phyloP scores from a whole-genome alignment of 2,113 vertebrate genomes.

The Oncorhynchus kisutch region DNA sequence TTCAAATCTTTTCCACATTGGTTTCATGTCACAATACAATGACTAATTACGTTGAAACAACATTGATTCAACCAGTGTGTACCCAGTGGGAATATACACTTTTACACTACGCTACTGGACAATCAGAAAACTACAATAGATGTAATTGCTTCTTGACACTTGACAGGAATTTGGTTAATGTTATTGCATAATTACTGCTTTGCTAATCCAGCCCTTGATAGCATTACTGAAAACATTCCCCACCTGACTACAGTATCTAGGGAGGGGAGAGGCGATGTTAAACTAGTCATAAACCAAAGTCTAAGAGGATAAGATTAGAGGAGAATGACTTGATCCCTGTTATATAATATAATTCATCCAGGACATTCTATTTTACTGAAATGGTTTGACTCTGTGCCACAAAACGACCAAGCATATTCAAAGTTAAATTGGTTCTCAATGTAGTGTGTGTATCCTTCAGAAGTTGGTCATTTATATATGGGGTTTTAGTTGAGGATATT shows the following conservation, averaged over 20 bases:
- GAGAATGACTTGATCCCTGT: neutral
- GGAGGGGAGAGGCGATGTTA: neutral
- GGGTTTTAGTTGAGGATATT: no score
- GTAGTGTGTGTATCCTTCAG: no score
- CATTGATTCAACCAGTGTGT: no score
- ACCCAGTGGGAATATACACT: no score
- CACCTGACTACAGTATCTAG: neutral
- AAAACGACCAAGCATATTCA: neutral
- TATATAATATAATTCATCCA: neutral
- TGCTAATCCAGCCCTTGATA: neutral
- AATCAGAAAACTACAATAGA: no score
- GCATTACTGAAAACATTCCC: neutral
- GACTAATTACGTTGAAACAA: no score
- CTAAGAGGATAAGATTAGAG: conserved; percentile 44
- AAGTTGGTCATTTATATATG: no score
- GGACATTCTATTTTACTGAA: neutral
- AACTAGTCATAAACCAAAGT: conserved; percentile 66
- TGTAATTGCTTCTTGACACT: neutral
- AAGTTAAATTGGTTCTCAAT: neutral
- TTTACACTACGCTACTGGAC: no score
- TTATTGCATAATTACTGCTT: no score
- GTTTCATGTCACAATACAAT: no score
- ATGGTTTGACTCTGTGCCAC: neutral
- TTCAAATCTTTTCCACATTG: no score
- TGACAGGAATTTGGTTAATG: neutral